Conservation (phyloP, 2,888 invertebrate species). For the Magallana nippona region DNA sequence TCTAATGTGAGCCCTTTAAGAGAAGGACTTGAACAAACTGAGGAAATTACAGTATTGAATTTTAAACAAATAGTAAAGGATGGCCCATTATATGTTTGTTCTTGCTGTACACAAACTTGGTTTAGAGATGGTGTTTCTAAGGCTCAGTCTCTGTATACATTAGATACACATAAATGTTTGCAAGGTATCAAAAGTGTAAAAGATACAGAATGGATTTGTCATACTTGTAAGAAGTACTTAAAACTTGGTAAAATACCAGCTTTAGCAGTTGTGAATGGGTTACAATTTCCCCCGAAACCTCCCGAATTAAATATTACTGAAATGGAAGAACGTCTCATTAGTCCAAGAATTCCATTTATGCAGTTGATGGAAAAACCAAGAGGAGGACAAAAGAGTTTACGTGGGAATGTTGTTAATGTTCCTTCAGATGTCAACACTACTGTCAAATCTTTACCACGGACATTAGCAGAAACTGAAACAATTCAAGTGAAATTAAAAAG, state of each 20-base stretch:
- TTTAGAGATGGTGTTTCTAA: background rate
- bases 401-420: conserved; percentile 20
- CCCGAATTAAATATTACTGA: background rate
- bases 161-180: too few species aligned
- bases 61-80: background rate
- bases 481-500: conserved; percentile 23
- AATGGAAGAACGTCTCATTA: background rate
- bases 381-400: background rate
- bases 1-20: too few species aligned
- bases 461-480: conserved; percentile 17
- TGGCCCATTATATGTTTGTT: conserved; percentile 15
- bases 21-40: background rate
- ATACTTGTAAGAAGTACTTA: background rate
- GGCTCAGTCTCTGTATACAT: background rate
- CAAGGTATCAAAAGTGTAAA: background rate
- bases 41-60: background rate
- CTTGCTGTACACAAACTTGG: conserved; percentile 22
- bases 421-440: background rate
- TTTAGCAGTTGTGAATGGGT: conserved; percentile 9
- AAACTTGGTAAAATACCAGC: conserved; percentile 11
- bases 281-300: background rate
- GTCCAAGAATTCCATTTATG: background rate
- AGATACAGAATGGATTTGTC: conserved; percentile 12
- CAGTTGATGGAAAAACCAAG: background rate
- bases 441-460: background rate